phyloP scores from a whole-genome alignment of 1,140 invertebrate genomes.

The Cylas formicarius region DNA sequence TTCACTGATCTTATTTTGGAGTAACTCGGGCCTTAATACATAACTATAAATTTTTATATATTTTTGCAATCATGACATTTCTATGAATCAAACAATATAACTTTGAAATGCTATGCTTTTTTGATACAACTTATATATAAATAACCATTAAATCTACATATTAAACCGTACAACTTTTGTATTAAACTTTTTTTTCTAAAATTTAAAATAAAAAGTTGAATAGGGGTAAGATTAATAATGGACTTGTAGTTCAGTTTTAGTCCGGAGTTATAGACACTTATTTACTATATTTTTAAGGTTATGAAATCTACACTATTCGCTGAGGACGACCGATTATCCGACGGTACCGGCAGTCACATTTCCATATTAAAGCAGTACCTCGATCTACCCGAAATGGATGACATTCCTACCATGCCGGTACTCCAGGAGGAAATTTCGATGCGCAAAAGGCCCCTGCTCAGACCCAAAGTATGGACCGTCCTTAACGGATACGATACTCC shows the following conservation, averaged over 20 bases:
- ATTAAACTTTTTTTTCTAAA: too few species aligned
- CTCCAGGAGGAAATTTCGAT: conserved; percentile 11
- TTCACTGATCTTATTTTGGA: too few species aligned
- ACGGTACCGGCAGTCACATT: conserved; percentile 20
- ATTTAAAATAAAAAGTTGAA: too few species aligned
- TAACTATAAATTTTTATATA: too few species aligned
- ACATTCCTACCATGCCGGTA: conserved; percentile 17
- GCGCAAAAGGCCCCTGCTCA: conserved; percentile 14
- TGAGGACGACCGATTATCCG: conserved; percentile 24
- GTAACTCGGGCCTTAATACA: too few species aligned
- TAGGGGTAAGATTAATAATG: too few species aligned
- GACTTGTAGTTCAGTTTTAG: background rate
- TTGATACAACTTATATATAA: too few species aligned
- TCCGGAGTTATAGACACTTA: background rate
- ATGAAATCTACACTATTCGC: conserved; percentile 27
- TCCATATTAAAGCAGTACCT: conserved; percentile 24
- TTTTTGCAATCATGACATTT: too few species aligned
- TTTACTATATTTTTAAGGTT: conserved; percentile 12
- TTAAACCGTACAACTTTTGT: too few species aligned
- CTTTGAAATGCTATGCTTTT: too few species aligned
- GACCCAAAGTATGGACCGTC: conserved; percentile 25
- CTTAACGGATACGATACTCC: conserved; percentile 17
- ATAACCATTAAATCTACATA: too few species aligned
- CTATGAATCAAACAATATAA: too few species aligned
- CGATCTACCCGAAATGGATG: conserved; percentile 18